phyloP scores from a whole-genome alignment of 2,113 vertebrate species.

The Maccullochella peelii region DNA sequence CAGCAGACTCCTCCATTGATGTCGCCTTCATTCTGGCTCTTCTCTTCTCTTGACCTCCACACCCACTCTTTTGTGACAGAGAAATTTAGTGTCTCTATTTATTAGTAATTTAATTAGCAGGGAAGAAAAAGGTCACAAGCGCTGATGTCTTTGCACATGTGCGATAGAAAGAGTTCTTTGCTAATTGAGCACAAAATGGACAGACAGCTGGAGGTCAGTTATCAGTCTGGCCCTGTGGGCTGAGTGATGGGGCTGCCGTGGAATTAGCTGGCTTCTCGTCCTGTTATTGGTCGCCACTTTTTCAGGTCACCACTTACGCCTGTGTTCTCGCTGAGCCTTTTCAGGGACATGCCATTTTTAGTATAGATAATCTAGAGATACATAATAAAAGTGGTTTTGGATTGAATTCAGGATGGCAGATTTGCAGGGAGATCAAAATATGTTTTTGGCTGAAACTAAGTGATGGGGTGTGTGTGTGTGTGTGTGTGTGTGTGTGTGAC shows the following conservation, averaged over 20 bases:
- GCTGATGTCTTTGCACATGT: conserved; percentile 50
- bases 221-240: conserved; percentile 66
- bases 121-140: conserved; percentile 65
- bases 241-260: conserved; percentile 44
- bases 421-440: conserved; percentile 66
- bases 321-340: conserved; percentile 61
- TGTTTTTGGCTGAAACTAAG: conserved; percentile 46
- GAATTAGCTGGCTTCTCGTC: conserved; percentile 64
- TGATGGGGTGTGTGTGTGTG: conserved; percentile 8
- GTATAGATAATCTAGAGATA: conserved; percentile 72
- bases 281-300: conserved; percentile 51
- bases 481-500: background rate
- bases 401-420: conserved; percentile 60
- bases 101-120: conserved; percentile 73
- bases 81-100: conserved; percentile 57
- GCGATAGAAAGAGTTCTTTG: conserved; percentile 55
- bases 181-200: conserved; percentile 76
- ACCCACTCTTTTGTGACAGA: conserved; percentile 43
- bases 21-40: conserved; percentile 2
- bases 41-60: conserved; percentile 29
- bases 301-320: conserved; percentile 58
- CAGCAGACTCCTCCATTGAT: conserved; percentile 20
- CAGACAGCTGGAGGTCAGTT: conserved; percentile 78
- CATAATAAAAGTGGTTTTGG: conserved; percentile 71
- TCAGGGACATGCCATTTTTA: conserved; percentile 64